Evolutionary conservation across 2,888 invertebrate species (phyloP).

Genomic region (Eutolmus rufibarbis): DNA sequence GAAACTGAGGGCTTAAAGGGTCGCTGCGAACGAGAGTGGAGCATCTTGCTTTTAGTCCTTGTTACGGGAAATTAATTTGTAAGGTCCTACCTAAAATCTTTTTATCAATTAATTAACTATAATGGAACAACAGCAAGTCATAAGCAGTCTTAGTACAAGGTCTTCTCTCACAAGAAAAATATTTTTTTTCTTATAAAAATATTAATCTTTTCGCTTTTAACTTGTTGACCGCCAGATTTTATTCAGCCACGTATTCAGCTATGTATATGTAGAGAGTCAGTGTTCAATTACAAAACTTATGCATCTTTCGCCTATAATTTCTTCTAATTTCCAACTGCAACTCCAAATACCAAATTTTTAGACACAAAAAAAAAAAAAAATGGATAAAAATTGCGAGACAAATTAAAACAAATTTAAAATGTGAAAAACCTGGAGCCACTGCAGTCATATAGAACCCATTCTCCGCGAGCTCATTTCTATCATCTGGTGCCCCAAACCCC

Average conservation of each 20-base stretch:
- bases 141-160: neutral
- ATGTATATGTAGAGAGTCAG: too few relatives aligned
- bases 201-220: too few relatives aligned
- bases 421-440: neutral
- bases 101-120: neutral
- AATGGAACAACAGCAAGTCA: neutral
- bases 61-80: neutral
- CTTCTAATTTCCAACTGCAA: neutral
- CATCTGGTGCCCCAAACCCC: neutral
- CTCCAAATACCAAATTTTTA: neutral
- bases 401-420: conserved; percentile 13
- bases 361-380: neutral
- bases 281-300: too few relatives aligned
- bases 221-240: too few relatives aligned
- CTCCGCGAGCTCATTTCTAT: neutral
- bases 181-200: too few relatives aligned
- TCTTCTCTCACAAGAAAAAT: too few relatives aligned
- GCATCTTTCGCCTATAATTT: too few relatives aligned
- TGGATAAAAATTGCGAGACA: neutral
- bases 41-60: neutral
- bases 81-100: neutral
- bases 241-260: too few relatives aligned
- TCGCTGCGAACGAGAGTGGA: neutral
- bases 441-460: neutral
- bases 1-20: neutral